Conservation (phyloP, 2,888 invertebrate genomes). For the Acanthosepion lycidas region DNA sequence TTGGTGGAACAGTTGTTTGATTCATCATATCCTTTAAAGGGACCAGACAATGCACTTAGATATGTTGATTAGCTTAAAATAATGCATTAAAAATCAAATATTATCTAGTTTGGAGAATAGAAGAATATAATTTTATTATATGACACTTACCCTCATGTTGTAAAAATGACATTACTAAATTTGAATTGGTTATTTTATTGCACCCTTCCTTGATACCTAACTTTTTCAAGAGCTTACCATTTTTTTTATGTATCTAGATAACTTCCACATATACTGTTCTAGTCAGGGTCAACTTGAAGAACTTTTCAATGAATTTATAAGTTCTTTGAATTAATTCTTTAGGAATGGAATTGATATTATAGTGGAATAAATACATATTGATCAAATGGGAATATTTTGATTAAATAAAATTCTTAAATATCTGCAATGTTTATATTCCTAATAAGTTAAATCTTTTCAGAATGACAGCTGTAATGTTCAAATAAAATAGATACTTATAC, state of each 20-base stretch:
- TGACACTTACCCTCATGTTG: not conserved
- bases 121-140: not conserved
- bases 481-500: not conserved
- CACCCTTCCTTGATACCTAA: too few relatives aligned
- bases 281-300: too few relatives aligned
- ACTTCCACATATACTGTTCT: too few relatives aligned
- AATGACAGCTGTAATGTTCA: not conserved
- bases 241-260: too few relatives aligned
- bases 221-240: too few relatives aligned
- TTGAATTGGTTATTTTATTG: not conserved
- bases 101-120: not conserved
- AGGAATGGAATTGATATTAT: too few relatives aligned
- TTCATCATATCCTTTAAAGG: not conserved
- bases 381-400: too few relatives aligned
- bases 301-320: too few relatives aligned
- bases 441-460: not conserved
- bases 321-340: too few relatives aligned
- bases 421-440: too few relatives aligned
- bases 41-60: not conserved
- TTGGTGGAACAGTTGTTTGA: not conserved
- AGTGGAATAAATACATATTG: too few relatives aligned
- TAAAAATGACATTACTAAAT: not conserved
- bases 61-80: not conserved
- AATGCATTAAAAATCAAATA: not conserved
- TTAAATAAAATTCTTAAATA: too few relatives aligned